Evolutionary conservation across 2,888 invertebrate species (phyloP).

Genomic region (Sarcophaga subvicina): DNA sequence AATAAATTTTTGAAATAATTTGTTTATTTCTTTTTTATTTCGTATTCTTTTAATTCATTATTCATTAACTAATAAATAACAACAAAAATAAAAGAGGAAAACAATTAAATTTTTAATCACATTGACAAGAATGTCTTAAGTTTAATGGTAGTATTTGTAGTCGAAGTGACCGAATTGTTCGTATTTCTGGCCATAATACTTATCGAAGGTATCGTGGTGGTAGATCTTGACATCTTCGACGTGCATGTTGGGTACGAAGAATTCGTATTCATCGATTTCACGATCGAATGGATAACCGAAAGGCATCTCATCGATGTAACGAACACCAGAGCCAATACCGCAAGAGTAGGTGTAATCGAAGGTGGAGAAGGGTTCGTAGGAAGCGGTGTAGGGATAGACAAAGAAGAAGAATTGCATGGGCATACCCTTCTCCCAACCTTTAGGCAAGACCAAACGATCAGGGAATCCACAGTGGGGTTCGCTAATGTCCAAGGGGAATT

Average conservation of each 20-base stretch:
- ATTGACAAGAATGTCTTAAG: neutral
- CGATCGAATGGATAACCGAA: slow-evolving; percentile 89
- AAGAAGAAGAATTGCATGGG: slow-evolving; percentile 85
- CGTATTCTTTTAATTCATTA: too few relatives aligned
- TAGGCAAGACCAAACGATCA: slow-evolving; percentile 85
- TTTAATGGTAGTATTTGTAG: slow-evolving; percentile 56
- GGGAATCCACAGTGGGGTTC: slow-evolving; percentile 85
- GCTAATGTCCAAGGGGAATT: slow-evolving; percentile 81
- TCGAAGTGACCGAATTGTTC: slow-evolving; percentile 62
- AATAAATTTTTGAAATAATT: too few relatives aligned
- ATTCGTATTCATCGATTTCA: slow-evolving; percentile 83
- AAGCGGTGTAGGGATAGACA: slow-evolving; percentile 82
- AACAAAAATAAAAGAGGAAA: neutral
- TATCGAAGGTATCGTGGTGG: slow-evolving; percentile 73
- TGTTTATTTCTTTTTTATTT: too few relatives aligned
- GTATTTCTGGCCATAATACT: slow-evolving; percentile 73
- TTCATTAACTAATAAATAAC: too few relatives aligned
- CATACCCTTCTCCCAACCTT: slow-evolving; percentile 85
- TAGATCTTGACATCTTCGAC: slow-evolving; percentile 83
- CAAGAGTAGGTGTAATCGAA: slow-evolving; percentile 82
- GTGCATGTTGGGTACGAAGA: slow-evolving; percentile 84
- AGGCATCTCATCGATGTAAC: slow-evolving; percentile 84
- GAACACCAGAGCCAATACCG: slow-evolving; percentile 83
- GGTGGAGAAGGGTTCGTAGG: slow-evolving; percentile 79
- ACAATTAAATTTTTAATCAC: neutral